phyloP scores from a whole-genome alignment of 2,888 invertebrate genomes.

The Cylindroiulus punctatus region DNA sequence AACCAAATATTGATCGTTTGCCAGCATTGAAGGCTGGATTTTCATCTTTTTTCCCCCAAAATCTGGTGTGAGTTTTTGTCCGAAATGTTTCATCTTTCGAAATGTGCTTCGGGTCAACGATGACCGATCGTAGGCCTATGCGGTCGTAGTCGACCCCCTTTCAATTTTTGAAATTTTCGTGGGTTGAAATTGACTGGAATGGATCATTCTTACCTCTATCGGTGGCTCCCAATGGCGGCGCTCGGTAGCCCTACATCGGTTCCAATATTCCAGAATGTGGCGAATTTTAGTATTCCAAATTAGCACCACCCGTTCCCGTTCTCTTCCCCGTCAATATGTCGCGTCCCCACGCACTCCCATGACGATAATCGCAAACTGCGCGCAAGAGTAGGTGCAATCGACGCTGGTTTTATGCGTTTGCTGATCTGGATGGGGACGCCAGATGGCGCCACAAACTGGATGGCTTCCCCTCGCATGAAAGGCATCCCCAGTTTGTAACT shows the following conservation, averaged over 20 bases:
- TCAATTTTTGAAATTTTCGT: background rate
- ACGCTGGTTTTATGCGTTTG: conserved; percentile 14
- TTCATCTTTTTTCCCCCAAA: background rate
- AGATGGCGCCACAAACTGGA: background rate
- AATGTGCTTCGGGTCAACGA: background rate
- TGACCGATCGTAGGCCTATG: background rate
- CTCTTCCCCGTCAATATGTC: conserved; percentile 1
- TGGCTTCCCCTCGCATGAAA: background rate
- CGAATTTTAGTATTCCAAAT: conserved; percentile 18
- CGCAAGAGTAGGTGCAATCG: conserved; percentile 29
- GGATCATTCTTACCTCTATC: background rate
- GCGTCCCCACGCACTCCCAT: conserved; percentile 35
- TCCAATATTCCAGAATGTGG: conserved; percentile 1
- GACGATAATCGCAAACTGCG: conserved; percentile 23
- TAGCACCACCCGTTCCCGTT: conserved; percentile 13
- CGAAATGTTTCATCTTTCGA: too few species aligned
- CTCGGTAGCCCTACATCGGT: background rate
- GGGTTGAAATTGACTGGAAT: background rate
- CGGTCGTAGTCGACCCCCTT: background rate
- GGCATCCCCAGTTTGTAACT: background rate
- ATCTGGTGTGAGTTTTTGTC: too few species aligned
- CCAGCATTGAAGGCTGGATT: background rate
- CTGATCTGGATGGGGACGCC: background rate
- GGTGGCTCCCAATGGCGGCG: background rate
- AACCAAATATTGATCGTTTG: background rate